phyloP scores from a whole-genome alignment of 2,888 invertebrate species.

The Dione vanillae region DNA sequence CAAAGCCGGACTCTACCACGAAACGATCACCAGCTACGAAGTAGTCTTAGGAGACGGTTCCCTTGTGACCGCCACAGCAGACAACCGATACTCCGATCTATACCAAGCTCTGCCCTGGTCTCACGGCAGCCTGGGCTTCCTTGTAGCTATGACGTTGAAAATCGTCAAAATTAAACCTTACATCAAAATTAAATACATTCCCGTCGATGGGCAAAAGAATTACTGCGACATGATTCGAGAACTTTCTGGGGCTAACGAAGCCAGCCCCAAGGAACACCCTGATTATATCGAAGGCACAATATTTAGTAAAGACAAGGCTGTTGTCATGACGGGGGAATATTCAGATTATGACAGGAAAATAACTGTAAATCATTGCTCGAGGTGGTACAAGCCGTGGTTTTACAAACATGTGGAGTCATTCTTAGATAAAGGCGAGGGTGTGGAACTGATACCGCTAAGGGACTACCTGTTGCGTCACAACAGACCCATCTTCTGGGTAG shows the following conservation, averaged over 20 bases:
- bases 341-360: conserved; percentile 82
- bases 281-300: conserved; percentile 88
- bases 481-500: conserved; percentile 89
- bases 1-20: conserved; percentile 88
- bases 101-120: conserved; percentile 87
- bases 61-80: conserved; percentile 81
- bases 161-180: conserved; percentile 87
- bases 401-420: conserved; percentile 87
- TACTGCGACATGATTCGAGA: conserved; percentile 86
- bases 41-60: conserved; percentile 86
- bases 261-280: conserved; percentile 71
- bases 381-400: conserved; percentile 90
- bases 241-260: conserved; percentile 83
- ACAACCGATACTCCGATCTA: conserved; percentile 84
- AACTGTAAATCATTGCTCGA: conserved; percentile 83
- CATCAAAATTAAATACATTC: conserved; percentile 86
- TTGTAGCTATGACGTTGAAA: conserved; percentile 86
- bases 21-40: conserved; percentile 86
- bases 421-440: conserved; percentile 78
- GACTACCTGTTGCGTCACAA: conserved; percentile 87
- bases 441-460: conserved; percentile 85
- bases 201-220: conserved; percentile 84
- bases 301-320: conserved; percentile 85
- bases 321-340: conserved; percentile 87
- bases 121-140: conserved; percentile 87